A percentile compares a stretch with the other conserved stretches of the same genome.
phyloP scores from a whole-genome alignment of 1,140 invertebrate species.

The Lasaia peninsularis region DNA sequence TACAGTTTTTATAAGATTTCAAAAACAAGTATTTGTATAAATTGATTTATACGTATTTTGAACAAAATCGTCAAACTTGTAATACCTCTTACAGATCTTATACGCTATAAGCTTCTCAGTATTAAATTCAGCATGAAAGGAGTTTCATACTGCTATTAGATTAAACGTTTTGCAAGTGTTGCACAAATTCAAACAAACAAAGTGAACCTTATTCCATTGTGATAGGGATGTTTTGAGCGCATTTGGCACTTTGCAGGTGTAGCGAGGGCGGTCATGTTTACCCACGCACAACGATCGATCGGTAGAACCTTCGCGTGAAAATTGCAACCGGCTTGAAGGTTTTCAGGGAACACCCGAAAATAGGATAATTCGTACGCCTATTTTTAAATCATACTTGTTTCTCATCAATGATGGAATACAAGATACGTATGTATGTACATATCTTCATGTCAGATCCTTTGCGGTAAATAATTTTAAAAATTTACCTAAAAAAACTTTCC shows the following conservation, averaged over 20 bases:
- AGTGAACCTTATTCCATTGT: slow-evolving; percentile 31
- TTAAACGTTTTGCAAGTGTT: slow-evolving; percentile 12
- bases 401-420: too few relatives aligned
- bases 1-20: too few relatives aligned
- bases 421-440: too few relatives aligned
- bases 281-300: slow-evolving; percentile 68
- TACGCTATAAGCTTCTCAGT: slow-evolving; percentile 12
- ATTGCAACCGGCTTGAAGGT: slow-evolving; percentile 58
- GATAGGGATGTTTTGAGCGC: slow-evolving; percentile 31
- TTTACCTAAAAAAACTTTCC: too few relatives aligned
- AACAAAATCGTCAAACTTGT: neutral
- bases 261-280: slow-evolving; percentile 65
- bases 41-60: neutral
- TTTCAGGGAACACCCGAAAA: slow-evolving; percentile 35
- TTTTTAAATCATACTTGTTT: too few relatives aligned
- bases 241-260: slow-evolving; percentile 38
- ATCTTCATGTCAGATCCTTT: too few relatives aligned
- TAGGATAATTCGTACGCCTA: slow-evolving; percentile 34
- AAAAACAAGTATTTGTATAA: neutral
- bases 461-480: too few relatives aligned
- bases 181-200: neutral
- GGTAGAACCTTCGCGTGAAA: slow-evolving; percentile 63
- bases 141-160: slow-evolving; percentile 19
- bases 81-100: slow-evolving; percentile 1
- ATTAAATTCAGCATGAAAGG: slow-evolving; percentile 19